Base-by-base conservation (phyloP, 2,113 vertebrate species). In the Thalassarche chlororhynchos region DNA sequence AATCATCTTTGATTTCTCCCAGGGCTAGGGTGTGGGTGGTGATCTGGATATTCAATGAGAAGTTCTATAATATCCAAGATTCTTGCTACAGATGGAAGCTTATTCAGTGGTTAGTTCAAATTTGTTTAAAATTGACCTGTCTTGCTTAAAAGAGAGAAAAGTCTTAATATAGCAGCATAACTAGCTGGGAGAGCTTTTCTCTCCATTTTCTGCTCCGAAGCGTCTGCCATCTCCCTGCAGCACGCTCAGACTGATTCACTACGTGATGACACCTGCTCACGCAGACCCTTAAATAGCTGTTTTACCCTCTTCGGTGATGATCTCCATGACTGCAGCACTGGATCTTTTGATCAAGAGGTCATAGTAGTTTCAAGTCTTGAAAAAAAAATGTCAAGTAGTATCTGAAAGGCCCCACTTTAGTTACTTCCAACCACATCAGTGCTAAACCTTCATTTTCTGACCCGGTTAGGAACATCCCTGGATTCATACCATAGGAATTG, bases 11-110 rank as follows among this genome's bases (percentile, higher is more conserved):
- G 28, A 78, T 44, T 75, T 79, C 47, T 78, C 60, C 29, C n/a
- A 36, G 8, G 0, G 49, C 12, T 3, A 34, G 29, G 5, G 54
- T 3, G 10, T 16, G 17, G 58, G n/a, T 29, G 8, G 46, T 3
- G 6, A 21, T 29, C 58, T 58, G 14, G 34, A 38, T 38, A 1
- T 10, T 57, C 29, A 84, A 51, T 4, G 9, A 58, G 29, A 29
- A 29, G 24, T 9, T 78, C 55, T 65, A 7, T 1, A 52, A 69
- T 46, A 92, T 3, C 9, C 47, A 44, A 19, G 71, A 54, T 47
- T 54, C n/a, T 42, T 38, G 19, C 44, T 57, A 36, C 1, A 84
- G 24, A 29, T 7, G 34, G 31, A 89, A 47, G 28, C 8, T 40
- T 2, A 10, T 34, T 47, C 20, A 21, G 44, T 10, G 10, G 2